Evolutionary conservation across 2,113 vertebrate species (phyloP).

Genomic region (Parus major): DNA sequence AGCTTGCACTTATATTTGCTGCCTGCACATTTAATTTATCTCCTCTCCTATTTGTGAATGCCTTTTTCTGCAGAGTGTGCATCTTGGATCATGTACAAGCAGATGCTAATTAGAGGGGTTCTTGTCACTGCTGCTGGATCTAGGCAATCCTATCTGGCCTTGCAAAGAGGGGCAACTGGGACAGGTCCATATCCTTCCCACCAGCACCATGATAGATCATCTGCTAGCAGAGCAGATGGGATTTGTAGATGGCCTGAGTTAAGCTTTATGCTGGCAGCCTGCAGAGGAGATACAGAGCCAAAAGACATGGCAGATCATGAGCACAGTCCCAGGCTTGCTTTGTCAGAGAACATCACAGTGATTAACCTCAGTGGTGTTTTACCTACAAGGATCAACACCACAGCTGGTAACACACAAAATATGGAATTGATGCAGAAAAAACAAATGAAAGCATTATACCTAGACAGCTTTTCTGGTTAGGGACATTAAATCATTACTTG

Average conservation of each 20-base stretch:
- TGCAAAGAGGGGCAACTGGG: not conserved
- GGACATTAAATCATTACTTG: not conserved
- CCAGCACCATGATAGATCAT: not conserved
- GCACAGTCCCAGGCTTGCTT: not conserved
- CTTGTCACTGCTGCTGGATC: not conserved
- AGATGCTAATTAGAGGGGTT: not conserved
- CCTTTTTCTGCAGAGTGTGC: not conserved
- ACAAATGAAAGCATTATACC: not conserved
- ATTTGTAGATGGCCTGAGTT: not conserved
- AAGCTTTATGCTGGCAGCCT: not conserved
- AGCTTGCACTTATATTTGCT: not conserved
- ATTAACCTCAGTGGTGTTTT: not conserved
- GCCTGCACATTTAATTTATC: not conserved
- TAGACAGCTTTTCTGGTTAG: not conserved
- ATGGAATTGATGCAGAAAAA: not conserved
- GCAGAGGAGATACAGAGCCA: not conserved
- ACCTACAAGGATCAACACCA: not conserved
- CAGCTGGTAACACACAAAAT: not conserved
- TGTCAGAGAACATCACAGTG: not conserved
- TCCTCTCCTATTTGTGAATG: not conserved
- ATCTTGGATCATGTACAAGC: not conserved
- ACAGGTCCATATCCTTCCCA: not conserved
- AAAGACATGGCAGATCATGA: not conserved
- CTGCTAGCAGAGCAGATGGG: not conserved
- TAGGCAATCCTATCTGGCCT: not conserved